These are phyloP conservation scores for Pseudopleuronectes americanus DNA, from an alignment of 2,797 vertebrate species.

Conservation along the genomic window DNA sequence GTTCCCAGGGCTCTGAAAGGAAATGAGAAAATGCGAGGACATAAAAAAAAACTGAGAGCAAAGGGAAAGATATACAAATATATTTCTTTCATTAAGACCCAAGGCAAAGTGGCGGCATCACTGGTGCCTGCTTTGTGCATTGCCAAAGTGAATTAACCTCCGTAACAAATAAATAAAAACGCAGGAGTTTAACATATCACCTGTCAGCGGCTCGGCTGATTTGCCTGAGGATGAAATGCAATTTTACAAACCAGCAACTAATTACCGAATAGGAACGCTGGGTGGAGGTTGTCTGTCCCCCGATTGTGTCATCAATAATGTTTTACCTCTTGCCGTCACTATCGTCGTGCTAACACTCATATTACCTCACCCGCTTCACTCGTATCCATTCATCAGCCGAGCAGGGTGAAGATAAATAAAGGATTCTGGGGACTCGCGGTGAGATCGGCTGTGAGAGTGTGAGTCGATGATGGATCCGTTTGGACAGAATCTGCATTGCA, in stretches of 20 bases:
- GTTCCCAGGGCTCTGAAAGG: conserved; percentile 23
- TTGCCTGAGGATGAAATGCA: conserved; percentile 56
- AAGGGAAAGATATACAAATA: conserved; percentile 10
- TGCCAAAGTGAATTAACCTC: conserved; percentile 36
- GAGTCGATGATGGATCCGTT: conserved; percentile 58
- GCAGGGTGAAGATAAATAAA: conserved; percentile 67
- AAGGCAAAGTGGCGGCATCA: conserved; percentile 30
- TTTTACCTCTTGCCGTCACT: conserved; percentile 64
- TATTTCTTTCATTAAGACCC: conserved; percentile 34
- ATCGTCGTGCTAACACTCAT: conserved; percentile 60
- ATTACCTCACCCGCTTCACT: conserved; percentile 73
- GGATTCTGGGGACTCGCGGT: conserved; percentile 51
- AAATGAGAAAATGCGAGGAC: conserved; percentile 8
- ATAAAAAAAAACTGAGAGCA: no score
- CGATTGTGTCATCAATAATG: conserved; percentile 81
- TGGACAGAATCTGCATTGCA: conserved; percentile 38
- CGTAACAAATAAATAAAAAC: conserved; percentile 49
- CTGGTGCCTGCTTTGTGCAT: conserved; percentile 26
- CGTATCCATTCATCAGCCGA: conserved; percentile 67
- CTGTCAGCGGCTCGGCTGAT: conserved; percentile 42
- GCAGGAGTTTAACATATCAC: conserved; percentile 41
- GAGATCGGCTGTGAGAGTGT: conserved; percentile 29
- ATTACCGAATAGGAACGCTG: conserved; percentile 62
- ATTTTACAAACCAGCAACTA: conserved; percentile 61
- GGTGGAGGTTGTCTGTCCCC: conserved; percentile 44